phyloP scores from a whole-genome alignment of 2,797 vertebrate species.

The Amphiprion clarkii region DNA sequence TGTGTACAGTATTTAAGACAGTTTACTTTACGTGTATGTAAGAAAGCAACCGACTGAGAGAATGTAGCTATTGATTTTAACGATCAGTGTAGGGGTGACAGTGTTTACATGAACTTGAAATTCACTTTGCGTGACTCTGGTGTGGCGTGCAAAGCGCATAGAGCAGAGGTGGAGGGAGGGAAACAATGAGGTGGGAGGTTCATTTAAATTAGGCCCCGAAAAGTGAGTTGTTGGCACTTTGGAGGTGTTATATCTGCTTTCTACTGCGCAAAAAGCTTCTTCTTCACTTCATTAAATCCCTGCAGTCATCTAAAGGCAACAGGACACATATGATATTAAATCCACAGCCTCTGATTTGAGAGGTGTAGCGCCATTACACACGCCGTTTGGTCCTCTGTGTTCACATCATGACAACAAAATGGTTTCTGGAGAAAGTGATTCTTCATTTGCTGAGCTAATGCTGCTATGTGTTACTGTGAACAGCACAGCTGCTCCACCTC shows the following conservation, averaged over 20 bases:
- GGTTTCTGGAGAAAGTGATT: neutral
- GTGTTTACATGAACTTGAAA: neutral
- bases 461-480: neutral
- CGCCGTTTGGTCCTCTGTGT: too few relatives aligned
- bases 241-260: neutral
- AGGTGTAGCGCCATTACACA: neutral
- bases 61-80: conserved; percentile 3
- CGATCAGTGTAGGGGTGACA: neutral
- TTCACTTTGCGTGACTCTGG: neutral
- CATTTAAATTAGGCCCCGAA: neutral
- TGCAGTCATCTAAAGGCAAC: neutral
- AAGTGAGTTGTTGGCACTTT: neutral
- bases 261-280: neutral
- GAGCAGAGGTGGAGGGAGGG: conserved; percentile 1
- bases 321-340: neutral
- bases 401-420: neutral
- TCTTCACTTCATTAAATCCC: neutral
- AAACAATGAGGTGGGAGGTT: conserved; percentile 5
- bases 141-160: neutral
- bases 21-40: neutral
- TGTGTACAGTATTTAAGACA: too few relatives aligned
- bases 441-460: neutral
- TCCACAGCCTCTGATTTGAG: neutral
- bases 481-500: neutral
- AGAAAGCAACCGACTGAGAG: neutral